Conservation (phyloP, 2,113 vertebrate species). For the Notechis scutatus region DNA sequence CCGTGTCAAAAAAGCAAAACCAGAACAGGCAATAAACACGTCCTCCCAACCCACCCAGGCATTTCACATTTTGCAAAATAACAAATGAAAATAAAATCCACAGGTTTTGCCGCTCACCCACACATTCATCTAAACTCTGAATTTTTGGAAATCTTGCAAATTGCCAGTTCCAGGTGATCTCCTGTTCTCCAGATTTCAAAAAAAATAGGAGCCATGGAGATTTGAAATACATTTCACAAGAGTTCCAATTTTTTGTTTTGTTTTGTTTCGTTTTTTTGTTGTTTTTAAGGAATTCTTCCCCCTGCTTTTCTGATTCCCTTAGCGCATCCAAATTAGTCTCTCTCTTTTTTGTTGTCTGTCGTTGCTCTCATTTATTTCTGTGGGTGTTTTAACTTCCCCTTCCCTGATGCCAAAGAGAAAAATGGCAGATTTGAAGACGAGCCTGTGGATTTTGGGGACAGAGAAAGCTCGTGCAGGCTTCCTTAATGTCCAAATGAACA, state of each 20-base stretch:
- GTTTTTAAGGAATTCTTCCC: neutral
- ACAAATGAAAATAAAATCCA: no score
- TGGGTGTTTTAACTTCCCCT: neutral
- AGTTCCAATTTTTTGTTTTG: neutral
- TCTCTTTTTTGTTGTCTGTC: accelerated
- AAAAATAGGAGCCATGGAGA: neutral
- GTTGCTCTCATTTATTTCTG: neutral
- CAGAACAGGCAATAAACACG: conserved; percentile 16
- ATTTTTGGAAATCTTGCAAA: no score
- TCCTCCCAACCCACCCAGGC: neutral
- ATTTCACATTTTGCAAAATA: neutral
- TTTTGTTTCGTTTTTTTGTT: neutral
- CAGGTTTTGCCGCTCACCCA: neutral
- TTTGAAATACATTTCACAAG: neutral
- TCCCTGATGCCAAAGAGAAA: neutral
- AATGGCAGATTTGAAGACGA: neutral
- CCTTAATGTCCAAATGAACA: neutral
- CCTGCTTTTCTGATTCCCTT: neutral
- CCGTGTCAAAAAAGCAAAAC: conserved; percentile 35
- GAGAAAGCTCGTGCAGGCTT: neutral
- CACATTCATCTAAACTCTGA: no score
- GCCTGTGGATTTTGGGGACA: neutral
- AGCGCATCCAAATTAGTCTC: neutral
- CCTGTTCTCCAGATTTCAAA: neutral
- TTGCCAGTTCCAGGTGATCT: neutral